A percentile compares a stretch with the other conserved stretches of the same genome.
phyloP scores from a whole-genome alignment of 2,113 vertebrate genomes.

The Oreotrochilus melanogaster region DNA sequence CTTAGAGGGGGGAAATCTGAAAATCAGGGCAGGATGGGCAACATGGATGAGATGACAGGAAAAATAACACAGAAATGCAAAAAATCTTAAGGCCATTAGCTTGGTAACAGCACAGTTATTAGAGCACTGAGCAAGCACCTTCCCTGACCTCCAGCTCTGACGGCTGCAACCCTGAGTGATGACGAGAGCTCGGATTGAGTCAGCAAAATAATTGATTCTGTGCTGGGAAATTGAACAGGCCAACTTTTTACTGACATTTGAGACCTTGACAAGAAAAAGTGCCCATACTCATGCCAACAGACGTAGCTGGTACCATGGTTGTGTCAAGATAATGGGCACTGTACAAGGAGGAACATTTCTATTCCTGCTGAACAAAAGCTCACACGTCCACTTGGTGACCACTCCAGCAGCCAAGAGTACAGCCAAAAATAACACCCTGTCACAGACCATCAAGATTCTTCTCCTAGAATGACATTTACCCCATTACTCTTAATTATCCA shows the following conservation, averaged over 20 bases:
- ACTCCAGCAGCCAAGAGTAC: neutral
- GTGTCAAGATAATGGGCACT: neutral
- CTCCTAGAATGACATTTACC: neutral
- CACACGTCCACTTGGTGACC: neutral
- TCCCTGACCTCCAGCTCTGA: neutral
- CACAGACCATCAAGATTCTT: neutral
- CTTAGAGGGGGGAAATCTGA: neutral
- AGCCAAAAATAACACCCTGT: neutral
- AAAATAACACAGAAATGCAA: neutral
- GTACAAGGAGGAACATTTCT: neutral
- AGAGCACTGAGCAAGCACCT: neutral
- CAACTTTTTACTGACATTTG: neutral
- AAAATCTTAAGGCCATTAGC: neutral
- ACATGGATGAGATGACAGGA: neutral
- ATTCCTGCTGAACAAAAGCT: neutral
- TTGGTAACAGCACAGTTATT: neutral
- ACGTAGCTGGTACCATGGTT: rapidly evolving
- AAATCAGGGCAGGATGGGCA: neutral
- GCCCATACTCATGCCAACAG: neutral
- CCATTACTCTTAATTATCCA: neutral
- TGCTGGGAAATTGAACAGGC: neutral
- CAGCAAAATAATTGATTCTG: neutral
- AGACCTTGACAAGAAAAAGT: neutral
- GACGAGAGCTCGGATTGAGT: neutral
- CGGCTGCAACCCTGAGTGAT: neutral